phyloP scores from a whole-genome alignment of 2,797 vertebrate genomes.

The Nyctibius grandis region DNA sequence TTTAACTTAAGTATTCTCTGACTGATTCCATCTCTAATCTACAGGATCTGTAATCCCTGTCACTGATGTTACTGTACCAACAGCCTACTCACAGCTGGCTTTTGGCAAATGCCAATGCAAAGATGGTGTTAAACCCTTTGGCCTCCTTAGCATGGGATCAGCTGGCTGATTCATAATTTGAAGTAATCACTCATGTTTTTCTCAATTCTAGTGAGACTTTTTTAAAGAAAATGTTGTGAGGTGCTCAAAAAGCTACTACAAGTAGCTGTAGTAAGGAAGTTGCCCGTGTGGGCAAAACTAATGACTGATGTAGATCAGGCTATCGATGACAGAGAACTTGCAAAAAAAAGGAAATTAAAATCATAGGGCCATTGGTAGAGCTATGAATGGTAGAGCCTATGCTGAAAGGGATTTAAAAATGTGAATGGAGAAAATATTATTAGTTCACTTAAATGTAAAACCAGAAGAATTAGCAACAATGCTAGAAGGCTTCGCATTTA shows the following conservation, averaged over 20 bases:
- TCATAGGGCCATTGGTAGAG: background rate
- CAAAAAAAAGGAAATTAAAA: background rate
- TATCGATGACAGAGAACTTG: background rate
- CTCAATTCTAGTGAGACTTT: background rate
- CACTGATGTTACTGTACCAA: background rate
- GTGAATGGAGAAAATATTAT: background rate
- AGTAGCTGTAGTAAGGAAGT: background rate
- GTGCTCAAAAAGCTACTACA: background rate
- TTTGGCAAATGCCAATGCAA: background rate
- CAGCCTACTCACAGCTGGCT: background rate
- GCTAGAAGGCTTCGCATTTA: background rate
- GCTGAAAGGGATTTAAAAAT: background rate
- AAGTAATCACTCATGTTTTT: background rate
- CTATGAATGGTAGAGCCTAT: background rate
- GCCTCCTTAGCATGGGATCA: background rate
- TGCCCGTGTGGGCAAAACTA: background rate
- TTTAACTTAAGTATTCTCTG: background rate
- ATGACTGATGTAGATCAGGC: background rate
- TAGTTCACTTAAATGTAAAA: background rate
- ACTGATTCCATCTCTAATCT: background rate
- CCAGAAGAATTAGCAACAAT: background rate
- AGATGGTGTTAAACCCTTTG: background rate
- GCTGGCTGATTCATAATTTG: background rate
- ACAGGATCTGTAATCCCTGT: background rate
- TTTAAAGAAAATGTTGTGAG: background rate